These are phyloP conservation scores for Cyphomyrmex costatus DNA, from an alignment of 1,140 invertebrate genomes.

Conservation along the genomic window DNA sequence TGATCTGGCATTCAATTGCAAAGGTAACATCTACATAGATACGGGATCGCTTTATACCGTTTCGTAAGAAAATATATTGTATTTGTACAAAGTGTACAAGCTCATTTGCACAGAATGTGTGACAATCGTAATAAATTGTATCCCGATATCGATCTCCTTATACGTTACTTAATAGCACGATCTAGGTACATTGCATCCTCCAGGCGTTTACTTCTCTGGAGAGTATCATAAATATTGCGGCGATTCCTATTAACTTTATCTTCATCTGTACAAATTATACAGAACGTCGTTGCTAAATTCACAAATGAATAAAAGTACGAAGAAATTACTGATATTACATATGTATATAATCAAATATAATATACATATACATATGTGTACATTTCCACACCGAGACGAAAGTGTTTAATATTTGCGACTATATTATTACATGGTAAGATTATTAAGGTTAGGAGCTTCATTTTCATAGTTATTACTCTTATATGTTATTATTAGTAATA, in stretches of 20 bases:
- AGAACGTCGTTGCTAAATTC: conserved; percentile 66
- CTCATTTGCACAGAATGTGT: conserved; percentile 74
- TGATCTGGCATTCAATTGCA: conserved; percentile 6
- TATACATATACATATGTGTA: not conserved
- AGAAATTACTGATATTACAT: not conserved
- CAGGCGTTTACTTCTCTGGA: conserved; percentile 5
- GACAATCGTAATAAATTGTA: conserved; percentile 72
- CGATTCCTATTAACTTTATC: conserved; percentile 74
- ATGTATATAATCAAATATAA: not conserved
- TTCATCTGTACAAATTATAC: conserved; percentile 72
- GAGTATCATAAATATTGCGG: conserved; percentile 67
- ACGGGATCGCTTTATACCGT: not conserved
- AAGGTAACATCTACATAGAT: not conserved
- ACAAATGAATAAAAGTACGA: conserved; percentile 15
- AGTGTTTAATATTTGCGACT: too few species aligned
- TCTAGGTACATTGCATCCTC: conserved; percentile 66
- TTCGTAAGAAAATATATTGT: not conserved
- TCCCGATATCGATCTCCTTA: conserved; percentile 71
- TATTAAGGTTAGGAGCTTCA: too few species aligned
- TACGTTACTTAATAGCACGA: conserved; percentile 68
- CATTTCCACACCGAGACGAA: not conserved
- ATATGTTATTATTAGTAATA: too few species aligned
- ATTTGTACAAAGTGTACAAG: conserved; percentile 32
- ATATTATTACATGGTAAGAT: too few species aligned
- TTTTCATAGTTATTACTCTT: too few species aligned